Base-by-base conservation (phyloP, 2,113 vertebrate species). In the Malurus elegans region DNA sequence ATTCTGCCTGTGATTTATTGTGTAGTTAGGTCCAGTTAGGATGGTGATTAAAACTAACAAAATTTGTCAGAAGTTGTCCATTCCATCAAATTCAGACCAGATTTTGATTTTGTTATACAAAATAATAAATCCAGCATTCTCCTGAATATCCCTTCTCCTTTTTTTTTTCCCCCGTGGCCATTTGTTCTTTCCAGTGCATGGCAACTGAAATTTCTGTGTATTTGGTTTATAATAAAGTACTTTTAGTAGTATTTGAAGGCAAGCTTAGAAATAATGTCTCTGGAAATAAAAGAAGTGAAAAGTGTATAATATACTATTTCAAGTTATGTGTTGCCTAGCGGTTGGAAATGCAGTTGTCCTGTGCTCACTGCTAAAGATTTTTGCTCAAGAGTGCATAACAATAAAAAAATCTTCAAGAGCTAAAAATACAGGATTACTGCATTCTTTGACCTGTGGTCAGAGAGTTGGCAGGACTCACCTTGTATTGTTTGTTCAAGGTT, bases 401-500 rank as follows among this genome's bases (percentile, higher is more conserved):
- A 87, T 87, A 54, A 90, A 82, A 82, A 91, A 91, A 72, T 80
- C 92, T 21, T 93, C 44, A 70, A 79, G 85, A 86, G 90, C 93
- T 95, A 95, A 97, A 97, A 97, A 95, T 96, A 96, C 64, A 62
- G 34, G 78, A 90, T 96, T 95, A 94, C 89, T 81, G 14, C 79
- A 70, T 94, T 83, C 62, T 91, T 92, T 95, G 93, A 95, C 89
- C 92, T 93, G 74, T 87, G 90, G 70, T 94, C 91, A 93, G 64
- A 65, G 60, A 93, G 60, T 95, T 96, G 92, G 93, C 95, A 83
- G 70, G 80, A 88, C 36, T 91, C 25, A 44, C 65, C 21, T 54
- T 93, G 82, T 86, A 95, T 95, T 97, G 93, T 96, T 96, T 90
- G 90, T 88, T 93, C 89, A 96, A 93, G 79, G 75, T 95, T 92